A percentile compares a stretch with the other conserved stretches of the same genome.
These are phyloP conservation scores for Rosalia funebris DNA, from an alignment of 2,888 invertebrate genomes.

Conservation along the genomic window DNA sequence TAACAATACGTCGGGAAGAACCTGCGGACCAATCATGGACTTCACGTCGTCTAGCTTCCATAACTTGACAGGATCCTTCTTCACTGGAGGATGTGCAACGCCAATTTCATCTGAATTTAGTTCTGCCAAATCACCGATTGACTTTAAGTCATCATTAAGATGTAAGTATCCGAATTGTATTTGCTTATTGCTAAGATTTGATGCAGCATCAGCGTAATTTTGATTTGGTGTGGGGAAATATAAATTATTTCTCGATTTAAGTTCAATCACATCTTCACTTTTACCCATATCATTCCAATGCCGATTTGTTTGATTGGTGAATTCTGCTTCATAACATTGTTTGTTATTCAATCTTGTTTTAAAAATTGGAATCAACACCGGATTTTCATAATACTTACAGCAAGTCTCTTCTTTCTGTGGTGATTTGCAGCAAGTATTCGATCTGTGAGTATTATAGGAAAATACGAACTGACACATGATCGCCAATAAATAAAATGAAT, in stretches of 20 bases:
- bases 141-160: constrained; percentile 23
- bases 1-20: constrained; percentile 38
- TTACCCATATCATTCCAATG: not conserved
- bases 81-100: constrained; percentile 3
- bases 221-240: not conserved
- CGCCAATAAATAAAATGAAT: constrained; percentile 20
- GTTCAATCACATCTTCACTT: not conserved
- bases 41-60: constrained; percentile 38
- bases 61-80: constrained; percentile 1
- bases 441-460: constrained; percentile 11
- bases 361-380: constrained; percentile 19
- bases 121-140: constrained; percentile 30
- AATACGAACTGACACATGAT: constrained; percentile 12
- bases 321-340: not conserved
- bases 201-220: not conserved
- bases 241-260: constrained; percentile 1
- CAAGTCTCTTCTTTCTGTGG: not conserved
- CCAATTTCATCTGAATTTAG: constrained; percentile 39
- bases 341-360: constrained; percentile 7
- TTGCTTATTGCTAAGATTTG: constrained; percentile 4
- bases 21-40: constrained; percentile 24
- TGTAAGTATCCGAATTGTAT: constrained; percentile 36
- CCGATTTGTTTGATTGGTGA: not conserved
- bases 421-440: not conserved
- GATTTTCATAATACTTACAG: constrained; percentile 33